A percentile compares a stretch with the other conserved stretches of the same genome.
Conservation (phyloP, 2,113 vertebrate species). For the Henicopernis longicauda region DNA sequence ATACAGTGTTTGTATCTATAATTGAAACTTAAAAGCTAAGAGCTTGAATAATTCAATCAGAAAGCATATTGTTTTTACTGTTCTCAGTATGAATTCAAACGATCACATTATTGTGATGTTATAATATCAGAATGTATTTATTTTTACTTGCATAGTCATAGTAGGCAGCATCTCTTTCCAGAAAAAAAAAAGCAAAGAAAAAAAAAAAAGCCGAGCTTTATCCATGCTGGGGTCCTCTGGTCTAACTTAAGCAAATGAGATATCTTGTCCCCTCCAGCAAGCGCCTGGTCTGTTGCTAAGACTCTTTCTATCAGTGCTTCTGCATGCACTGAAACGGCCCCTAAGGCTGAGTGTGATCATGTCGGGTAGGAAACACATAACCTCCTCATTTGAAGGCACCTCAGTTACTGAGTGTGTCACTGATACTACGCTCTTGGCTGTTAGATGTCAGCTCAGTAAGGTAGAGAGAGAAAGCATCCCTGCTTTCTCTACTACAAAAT, state of each 20-base stretch:
- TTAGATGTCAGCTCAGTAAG: constrained; percentile 26
- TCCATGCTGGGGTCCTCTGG: background rate
- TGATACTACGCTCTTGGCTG: constrained; percentile 3
- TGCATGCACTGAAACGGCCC: background rate
- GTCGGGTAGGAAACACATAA: background rate
- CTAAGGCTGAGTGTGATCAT: background rate
- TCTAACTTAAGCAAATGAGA: constrained; percentile 56
- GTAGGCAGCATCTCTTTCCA: background rate
- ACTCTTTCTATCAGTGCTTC: background rate
- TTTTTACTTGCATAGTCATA: constrained; percentile 56
- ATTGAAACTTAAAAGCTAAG: constrained; percentile 68
- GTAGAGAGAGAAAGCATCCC: background rate
- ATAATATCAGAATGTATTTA: constrained; percentile 58
- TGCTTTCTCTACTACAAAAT: background rate
- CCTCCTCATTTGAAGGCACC: constrained; percentile 13
- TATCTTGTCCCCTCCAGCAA: constrained; percentile 32
- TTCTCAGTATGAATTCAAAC: constrained; percentile 64
- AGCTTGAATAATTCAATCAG: constrained; percentile 67
- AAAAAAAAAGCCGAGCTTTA: background rate
- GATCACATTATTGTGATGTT: constrained; percentile 60
- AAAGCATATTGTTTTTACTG: constrained; percentile 66
- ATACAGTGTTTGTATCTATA: constrained; percentile 52
- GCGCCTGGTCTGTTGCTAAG: background rate
- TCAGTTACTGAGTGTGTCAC: background rate
- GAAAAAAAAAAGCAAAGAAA: background rate